A percentile compares a stretch with the other conserved stretches of the same genome.
Conservation (phyloP, 1,140 invertebrate species). For the Drosophila melanica region DNA sequence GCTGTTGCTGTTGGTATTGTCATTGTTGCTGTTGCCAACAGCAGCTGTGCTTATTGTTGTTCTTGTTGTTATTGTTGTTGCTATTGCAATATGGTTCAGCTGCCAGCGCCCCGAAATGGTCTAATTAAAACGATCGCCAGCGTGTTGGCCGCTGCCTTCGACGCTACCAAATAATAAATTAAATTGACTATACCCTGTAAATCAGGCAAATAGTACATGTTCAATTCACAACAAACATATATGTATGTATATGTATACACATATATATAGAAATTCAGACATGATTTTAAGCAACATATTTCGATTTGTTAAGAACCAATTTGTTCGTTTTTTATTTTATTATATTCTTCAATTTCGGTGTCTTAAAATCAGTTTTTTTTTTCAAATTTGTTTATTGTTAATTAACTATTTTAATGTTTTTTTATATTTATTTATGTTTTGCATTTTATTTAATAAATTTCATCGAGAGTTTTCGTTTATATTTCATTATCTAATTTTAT, state of each 20-base stretch:
- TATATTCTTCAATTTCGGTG: too few species aligned
- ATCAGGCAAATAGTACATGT: not conserved
- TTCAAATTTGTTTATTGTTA: too few species aligned
- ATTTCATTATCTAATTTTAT: slow-evolving; percentile 32
- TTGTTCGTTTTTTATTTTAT: too few species aligned
- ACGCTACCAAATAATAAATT: slow-evolving; percentile 19
- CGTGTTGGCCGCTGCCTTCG: slow-evolving; percentile 35
- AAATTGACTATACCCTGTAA: slow-evolving; percentile 23
- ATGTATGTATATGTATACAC: too few species aligned
- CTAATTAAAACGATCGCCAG: slow-evolving; percentile 69
- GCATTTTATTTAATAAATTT: not conserved
- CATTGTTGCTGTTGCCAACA: slow-evolving; percentile 20
- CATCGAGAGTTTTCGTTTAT: not conserved
- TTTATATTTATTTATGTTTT: not conserved
- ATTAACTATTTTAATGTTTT: too few species aligned
- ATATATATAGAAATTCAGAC: too few species aligned
- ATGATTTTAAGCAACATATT: too few species aligned
- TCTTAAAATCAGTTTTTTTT: too few species aligned
- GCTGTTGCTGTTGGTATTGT: slow-evolving; percentile 2
- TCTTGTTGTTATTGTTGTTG: slow-evolving; percentile 7
- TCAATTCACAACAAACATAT: too few species aligned
- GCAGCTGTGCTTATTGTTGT: not conserved
- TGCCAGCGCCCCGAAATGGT: slow-evolving; percentile 63
- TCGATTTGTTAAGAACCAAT: too few species aligned
- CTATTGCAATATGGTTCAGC: slow-evolving; percentile 20